Percentiles rank a stretch among this genome's conserved stretches.
Evolutionary conservation across 2,113 vertebrate genomes (phyloP).

Genomic region (Saguinus midas): DNA sequence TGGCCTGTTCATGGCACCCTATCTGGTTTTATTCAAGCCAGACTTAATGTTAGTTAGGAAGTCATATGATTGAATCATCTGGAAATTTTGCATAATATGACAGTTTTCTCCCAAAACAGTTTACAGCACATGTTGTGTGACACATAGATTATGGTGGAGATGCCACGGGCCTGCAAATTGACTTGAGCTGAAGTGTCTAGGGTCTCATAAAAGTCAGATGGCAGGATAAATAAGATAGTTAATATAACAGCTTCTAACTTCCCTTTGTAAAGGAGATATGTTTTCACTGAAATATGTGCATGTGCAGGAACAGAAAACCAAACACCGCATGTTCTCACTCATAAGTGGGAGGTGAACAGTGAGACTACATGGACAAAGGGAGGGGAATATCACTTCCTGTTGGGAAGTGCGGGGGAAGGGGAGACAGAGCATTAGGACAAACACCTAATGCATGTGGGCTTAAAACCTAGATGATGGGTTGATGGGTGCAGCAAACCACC

Average conservation of each 20-base stretch:
- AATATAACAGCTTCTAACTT: neutral
- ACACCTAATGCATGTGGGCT: no score
- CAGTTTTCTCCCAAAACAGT: neutral
- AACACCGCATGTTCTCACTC: no score
- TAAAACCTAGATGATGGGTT: no score
- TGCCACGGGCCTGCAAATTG: accelerated
- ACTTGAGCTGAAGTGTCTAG: neutral
- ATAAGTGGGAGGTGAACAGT: no score
- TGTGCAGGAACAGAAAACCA: neutral
- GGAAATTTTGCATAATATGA: neutral
- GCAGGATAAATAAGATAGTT: neutral
- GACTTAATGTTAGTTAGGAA: neutral
- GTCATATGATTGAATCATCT: neutral
- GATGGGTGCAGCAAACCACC: no score
- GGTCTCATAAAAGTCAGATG: neutral
- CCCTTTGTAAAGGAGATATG: neutral
- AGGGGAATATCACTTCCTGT: no score
- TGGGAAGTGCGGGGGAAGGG: no score
- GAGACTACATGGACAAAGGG: no score
- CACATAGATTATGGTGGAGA: neutral
- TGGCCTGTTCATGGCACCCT: neutral
- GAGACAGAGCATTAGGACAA: no score
- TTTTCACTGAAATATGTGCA: neutral
- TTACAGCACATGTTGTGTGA: neutral
- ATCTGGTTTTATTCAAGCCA: neutral